Base-by-base conservation (phyloP, 2,888 invertebrate species). In the Pyrochroa serraticornis region DNA sequence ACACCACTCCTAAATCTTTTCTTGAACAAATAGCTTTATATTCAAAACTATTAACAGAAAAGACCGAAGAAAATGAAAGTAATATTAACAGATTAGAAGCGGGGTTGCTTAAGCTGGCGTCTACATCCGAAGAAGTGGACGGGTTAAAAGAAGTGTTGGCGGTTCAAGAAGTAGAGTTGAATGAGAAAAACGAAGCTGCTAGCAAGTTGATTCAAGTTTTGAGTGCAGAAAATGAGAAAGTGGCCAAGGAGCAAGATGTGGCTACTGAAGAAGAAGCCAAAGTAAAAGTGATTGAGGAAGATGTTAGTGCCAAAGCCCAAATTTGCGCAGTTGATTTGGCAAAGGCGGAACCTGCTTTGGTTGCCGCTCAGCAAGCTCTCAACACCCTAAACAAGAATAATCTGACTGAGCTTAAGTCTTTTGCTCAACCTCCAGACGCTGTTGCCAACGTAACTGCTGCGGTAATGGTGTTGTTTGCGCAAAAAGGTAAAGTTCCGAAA, bases 1-100 rank as follows among this genome's bases (percentile, higher is more conserved):
- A 97, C 78, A 97, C 97, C 0, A 97, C 97, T 0, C 97, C 97
- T 0, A 97, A 97, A 81, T 92, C 94, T 0, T 97, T 96, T 80
- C 80, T 97, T 42, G 97, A 97, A 75, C 92, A 95, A 75, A 95
- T 97, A 57, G 86, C 90, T 7, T 81, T 97, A 3, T 97, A 89
- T 72, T 81, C 85, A 0, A 92, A 91, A 73, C 78, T 92, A 5
- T 76, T 92, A 14, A 83, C 78, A 12, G 87, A 86, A 63, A 91
- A 90, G 74, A 85, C 85, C 0, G 77, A 75, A 6, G 87, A 91
- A 50, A 83, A 94, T 41, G 84, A 86, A 65, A 86, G 88, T 64
- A 91, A 91, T 80, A 91, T 95, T 35, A 75, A 79, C 0, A 84
- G 95, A 61, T 82, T 97, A 7, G 92, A 93, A 77, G 94, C 91